Base-by-base conservation (phyloP, 2,888 invertebrate genomes). In the Tetheella fluctuosa region DNA sequence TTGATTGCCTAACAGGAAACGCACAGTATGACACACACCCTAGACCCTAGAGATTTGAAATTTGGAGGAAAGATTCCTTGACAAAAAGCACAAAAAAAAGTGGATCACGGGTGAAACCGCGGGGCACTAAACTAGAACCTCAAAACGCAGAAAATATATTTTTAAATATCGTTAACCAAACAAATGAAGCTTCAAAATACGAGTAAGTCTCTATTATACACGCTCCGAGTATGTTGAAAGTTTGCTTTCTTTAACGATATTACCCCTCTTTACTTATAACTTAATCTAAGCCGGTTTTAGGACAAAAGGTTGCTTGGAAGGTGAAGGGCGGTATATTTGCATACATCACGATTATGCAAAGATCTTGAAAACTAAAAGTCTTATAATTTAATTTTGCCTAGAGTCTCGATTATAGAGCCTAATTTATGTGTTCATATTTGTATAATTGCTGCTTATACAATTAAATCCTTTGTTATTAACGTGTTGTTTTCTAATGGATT, bases 231-330 rank as follows among this genome's bases (percentile, higher is more conserved):
- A 48, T 48, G 20, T 48, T 20, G 48, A 48, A 20, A 20, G 48
- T 48, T 48, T 48, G 7, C 48, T 17, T 42, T n/a, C 42, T 17
- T 48, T 20, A 48, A 48, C 48, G 17, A 48, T 10, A 48, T 17
- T 48, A 48, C 48, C 48, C 48, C 10, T 48, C 48, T 48, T 15
- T 48, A 10, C 10, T 20, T 48, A 48, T 48, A 48, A 48, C 48
- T 48, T 48, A 17, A 48, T 48, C 48, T 48, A 20, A 48, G 48
- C 48, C 8, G 42, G 42, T 48, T 48, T 48, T 48, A 48, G 48
- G 48, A 48, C 23, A 20, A 54, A 20, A 56, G 56, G 42, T 39
- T 56, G 42, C 17, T 20, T 10, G 3, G 25, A 25, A 54, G 54
- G 25, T 28, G 17, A 25, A 54, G 54, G 25, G 28, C 53, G n/a